Evolutionary conservation across 2,113 vertebrate species (phyloP).

Genomic region (Meleagris gallopavo): DNA sequence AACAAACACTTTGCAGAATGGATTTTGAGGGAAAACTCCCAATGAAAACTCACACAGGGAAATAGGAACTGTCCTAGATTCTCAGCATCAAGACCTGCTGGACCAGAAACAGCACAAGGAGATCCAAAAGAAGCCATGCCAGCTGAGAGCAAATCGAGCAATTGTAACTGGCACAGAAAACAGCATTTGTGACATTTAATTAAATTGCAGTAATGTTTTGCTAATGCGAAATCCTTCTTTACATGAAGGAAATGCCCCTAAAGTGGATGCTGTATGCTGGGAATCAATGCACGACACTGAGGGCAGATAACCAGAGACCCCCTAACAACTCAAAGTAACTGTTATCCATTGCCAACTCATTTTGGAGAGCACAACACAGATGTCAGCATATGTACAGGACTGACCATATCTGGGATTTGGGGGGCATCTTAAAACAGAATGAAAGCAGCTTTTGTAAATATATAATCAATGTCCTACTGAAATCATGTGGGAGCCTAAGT

Average conservation of each 20-base stretch:
- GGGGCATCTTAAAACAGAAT: neutral
- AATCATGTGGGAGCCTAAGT: neutral
- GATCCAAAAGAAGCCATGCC: neutral
- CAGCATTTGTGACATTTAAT: neutral
- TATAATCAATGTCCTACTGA: neutral
- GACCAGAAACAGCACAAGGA: neutral
- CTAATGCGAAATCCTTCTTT: neutral
- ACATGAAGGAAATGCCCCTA: neutral
- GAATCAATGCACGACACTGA: rapidly evolving
- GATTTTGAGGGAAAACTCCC: neutral
- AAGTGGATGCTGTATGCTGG: rapidly evolving
- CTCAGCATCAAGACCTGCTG: rapidly evolving
- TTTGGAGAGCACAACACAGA: neutral
- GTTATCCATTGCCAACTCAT: rapidly evolving
- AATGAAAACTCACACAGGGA: rapidly evolving
- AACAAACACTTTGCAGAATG: neutral
- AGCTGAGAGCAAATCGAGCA: neutral
- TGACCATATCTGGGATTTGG: neutral
- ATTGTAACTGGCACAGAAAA: neutral
- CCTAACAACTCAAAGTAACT: neutral
- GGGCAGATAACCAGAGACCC: neutral
- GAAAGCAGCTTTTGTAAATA: neutral
- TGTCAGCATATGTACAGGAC: neutral
- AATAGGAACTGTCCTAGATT: rapidly evolving
- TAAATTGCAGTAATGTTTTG: rapidly evolving